A percentile compares a stretch with the other conserved stretches of the same genome.
Evolutionary conservation across 2,888 invertebrate genomes (phyloP).

Genomic region (Epiperipatus broadwayi): DNA sequence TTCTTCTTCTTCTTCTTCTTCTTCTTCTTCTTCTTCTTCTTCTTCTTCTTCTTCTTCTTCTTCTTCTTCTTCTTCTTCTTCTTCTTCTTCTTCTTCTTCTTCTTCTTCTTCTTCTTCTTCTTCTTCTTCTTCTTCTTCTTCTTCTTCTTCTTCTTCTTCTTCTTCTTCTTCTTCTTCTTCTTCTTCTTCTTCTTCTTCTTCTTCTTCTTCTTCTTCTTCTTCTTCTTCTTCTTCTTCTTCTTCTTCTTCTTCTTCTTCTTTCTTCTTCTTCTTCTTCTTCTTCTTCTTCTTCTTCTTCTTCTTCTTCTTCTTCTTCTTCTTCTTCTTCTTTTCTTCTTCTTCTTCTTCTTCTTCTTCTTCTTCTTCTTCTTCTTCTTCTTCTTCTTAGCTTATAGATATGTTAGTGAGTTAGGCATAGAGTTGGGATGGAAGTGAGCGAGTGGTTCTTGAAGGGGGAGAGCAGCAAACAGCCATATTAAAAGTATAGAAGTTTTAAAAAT

Average conservation of each 20-base stretch:
- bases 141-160: constrained; percentile 3
- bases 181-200: constrained; percentile 10
- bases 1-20: constrained; percentile 3
- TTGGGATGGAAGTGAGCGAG: too few relatives aligned
- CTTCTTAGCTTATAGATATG: not conserved
- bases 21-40: constrained; percentile 3
- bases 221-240: constrained; percentile 11
- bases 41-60: constrained; percentile 3
- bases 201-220: constrained; percentile 11
- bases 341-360: constrained; percentile 11
- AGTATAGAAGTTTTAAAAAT: too few relatives aligned
- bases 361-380: constrained; percentile 10
- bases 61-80: constrained; percentile 3
- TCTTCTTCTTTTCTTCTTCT: constrained; percentile 7
- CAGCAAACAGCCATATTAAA: too few relatives aligned
- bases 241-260: constrained; percentile 10
- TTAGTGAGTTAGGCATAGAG: too few relatives aligned
- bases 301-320: constrained; percentile 1
- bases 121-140: constrained; percentile 3
- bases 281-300: not conserved
- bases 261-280: not conserved
- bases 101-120: constrained; percentile 3
- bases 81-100: constrained; percentile 3
- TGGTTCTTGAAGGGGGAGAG: too few relatives aligned
- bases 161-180: constrained; percentile 10